phyloP scores from a whole-genome alignment of 1,140 invertebrate species.

The Papilio xuthus region DNA sequence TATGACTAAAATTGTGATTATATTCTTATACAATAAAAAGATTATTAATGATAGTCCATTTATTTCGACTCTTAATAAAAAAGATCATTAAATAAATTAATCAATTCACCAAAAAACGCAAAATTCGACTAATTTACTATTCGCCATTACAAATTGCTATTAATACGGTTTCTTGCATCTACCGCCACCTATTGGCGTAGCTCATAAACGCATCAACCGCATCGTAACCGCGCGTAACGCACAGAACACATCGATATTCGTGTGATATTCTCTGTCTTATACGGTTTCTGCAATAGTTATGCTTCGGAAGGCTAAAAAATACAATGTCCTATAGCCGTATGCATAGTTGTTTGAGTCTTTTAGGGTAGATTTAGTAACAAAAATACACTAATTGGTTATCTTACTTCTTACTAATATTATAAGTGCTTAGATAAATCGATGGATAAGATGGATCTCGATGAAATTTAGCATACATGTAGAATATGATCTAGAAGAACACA shows the following conservation, averaged over 20 bases:
- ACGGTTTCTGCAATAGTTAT: background rate
- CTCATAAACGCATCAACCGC: background rate
- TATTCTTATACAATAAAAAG: too few relatives aligned
- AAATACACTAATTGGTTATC: too few relatives aligned
- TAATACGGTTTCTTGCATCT: background rate
- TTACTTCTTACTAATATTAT: too few relatives aligned
- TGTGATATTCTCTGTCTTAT: background rate
- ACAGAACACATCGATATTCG: background rate
- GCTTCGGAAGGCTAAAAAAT: background rate
- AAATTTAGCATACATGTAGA: too few relatives aligned
- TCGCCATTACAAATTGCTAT: background rate
- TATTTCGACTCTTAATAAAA: background rate
- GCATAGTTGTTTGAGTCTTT: background rate
- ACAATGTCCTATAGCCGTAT: too few relatives aligned
- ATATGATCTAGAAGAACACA: too few relatives aligned
- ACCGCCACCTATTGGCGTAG: background rate
- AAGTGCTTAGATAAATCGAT: too few relatives aligned
- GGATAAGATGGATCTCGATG: too few relatives aligned
- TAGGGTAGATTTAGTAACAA: background rate
- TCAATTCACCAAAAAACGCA: background rate
- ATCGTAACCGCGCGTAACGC: background rate
- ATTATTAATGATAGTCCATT: background rate
- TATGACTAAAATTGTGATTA: too few relatives aligned
- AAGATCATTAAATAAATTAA: background rate
- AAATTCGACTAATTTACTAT: background rate